phyloP scores from a whole-genome alignment of 1,140 invertebrate genomes.

The Dryas iulia region DNA sequence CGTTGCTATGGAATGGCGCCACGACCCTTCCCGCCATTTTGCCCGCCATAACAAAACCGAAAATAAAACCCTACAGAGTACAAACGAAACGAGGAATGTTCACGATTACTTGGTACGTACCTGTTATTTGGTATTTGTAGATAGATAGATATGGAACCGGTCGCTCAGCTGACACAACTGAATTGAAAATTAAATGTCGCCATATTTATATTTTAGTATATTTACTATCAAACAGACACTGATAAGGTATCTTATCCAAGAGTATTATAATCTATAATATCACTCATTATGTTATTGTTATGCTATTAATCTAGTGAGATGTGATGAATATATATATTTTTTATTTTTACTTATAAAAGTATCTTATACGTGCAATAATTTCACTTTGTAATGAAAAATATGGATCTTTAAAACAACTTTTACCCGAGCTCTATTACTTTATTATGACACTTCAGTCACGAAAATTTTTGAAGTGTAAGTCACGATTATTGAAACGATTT shows the following conservation, averaged over 20 bases:
- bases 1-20: constrained; percentile 38
- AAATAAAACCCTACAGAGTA: constrained; percentile 53
- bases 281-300: neutral
- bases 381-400: too few species aligned
- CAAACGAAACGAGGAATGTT: constrained; percentile 51
- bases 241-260: neutral
- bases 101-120: constrained; percentile 55
- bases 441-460: too few species aligned
- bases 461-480: too few species aligned
- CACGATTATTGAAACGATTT: too few species aligned
- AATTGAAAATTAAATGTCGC: constrained; percentile 38
- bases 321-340: neutral
- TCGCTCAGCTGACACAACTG: constrained; percentile 61
- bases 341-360: too few species aligned
- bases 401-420: too few species aligned
- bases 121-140: constrained; percentile 65
- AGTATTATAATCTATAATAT: neutral
- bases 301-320: neutral
- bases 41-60: constrained; percentile 37
- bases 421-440: too few species aligned
- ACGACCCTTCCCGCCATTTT: constrained; percentile 47
- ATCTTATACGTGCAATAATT: too few species aligned
- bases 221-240: neutral
- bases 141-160: constrained; percentile 55
- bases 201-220: neutral